phyloP scores from a whole-genome alignment of 53 echinoderm and acorn worm genomes.

The Echinometra lucunter region DNA sequence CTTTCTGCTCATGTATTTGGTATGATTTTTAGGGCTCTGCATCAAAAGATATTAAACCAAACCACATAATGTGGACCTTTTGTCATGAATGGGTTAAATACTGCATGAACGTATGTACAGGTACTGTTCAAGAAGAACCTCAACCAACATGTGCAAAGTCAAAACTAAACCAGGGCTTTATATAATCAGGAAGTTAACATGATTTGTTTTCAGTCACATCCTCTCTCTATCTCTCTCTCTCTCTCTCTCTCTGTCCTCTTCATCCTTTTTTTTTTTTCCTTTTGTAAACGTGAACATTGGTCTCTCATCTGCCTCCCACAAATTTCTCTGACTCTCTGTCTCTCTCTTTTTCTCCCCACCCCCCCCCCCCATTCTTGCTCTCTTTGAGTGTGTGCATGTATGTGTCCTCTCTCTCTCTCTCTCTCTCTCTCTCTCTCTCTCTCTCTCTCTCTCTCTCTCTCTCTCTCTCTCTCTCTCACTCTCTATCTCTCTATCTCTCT shows the following conservation, averaged over 20 bases:
- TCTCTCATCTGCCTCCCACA: too few relatives aligned
- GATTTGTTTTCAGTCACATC: slow-evolving; percentile 56
- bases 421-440: slow-evolving; percentile 9
- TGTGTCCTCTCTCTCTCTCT: neutral
- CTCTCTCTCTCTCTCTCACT: neutral
- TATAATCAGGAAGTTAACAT: neutral
- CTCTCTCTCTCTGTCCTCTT: neutral
- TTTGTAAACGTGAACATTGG: too few relatives aligned
- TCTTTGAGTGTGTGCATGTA: neutral
- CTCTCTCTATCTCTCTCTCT: slow-evolving; percentile 8
- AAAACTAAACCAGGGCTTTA: slow-evolving; percentile 31
- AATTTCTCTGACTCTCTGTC: neutral
- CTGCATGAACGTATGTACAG: neutral
- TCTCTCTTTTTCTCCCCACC: neutral
- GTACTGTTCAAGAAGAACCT: neutral
- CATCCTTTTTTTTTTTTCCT: too few relatives aligned
- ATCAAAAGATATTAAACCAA: too few relatives aligned
- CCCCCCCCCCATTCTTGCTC: neutral
- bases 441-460: neutral
- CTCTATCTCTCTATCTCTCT: too few relatives aligned
- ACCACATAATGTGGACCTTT: too few relatives aligned
- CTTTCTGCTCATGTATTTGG: too few relatives aligned
- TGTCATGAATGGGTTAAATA: too few relatives aligned
- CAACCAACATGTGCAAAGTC: slow-evolving; percentile 1
- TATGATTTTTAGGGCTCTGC: too few relatives aligned